These are phyloP conservation scores for Tor tambroides DNA, from an alignment of 2,113 vertebrate genomes.

Conservation along the genomic window DNA sequence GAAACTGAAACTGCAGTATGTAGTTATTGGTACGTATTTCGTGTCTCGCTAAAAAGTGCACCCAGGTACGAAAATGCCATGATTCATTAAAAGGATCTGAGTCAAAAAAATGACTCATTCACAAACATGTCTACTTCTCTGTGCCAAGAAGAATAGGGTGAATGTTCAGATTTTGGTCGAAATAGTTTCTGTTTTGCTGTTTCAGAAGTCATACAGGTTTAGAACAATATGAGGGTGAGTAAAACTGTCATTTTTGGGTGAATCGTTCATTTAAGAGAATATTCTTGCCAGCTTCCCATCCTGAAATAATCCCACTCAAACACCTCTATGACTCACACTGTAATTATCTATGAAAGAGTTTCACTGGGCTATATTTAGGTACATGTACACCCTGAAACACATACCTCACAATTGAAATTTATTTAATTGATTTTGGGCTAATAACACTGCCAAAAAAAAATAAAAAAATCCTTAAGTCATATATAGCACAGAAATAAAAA, in stretches of 20 bases:
- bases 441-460: not conserved
- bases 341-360: not conserved
- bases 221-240: not conserved
- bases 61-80: too few species aligned
- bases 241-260: not conserved
- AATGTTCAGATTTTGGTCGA: not conserved
- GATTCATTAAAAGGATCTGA: not conserved
- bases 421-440: not conserved
- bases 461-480: too few species aligned
- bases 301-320: not conserved
- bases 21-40: too few species aligned
- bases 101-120: not conserved
- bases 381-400: not conserved
- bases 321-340: not conserved
- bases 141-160: not conserved
- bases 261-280: not conserved
- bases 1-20: too few species aligned
- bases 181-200: not conserved
- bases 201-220: constrained; percentile 3
- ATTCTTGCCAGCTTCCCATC: constrained; percentile 7
- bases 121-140: not conserved
- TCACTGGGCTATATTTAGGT: not conserved
- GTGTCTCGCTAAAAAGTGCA: too few species aligned
- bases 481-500: not conserved
- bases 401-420: not conserved